Percentiles rank a stretch among this genome's conserved stretches.
Evolutionary conservation across 2,888 invertebrate genomes (phyloP).

Genomic region (Caenorhabditis sp.): DNA sequence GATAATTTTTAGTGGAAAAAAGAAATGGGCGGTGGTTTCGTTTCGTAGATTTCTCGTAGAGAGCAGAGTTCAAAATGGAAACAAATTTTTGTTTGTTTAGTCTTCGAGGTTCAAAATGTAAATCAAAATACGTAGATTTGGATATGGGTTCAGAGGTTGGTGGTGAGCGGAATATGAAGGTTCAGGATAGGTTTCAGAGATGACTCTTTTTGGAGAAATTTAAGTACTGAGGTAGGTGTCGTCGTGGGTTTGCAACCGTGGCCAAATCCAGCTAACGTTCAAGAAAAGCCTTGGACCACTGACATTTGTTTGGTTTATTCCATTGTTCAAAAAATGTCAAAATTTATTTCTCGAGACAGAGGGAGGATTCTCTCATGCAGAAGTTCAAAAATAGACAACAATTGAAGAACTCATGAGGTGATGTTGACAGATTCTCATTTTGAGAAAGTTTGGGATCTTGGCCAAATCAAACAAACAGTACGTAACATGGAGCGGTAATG

Average conservation of each 20-base stretch:
- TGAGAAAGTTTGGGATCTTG: too few relatives aligned
- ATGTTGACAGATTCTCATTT: too few relatives aligned
- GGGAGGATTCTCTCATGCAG: background rate
- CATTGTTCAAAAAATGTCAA: background rate
- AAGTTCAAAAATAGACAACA: conserved; percentile 1
- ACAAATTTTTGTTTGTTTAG: background rate
- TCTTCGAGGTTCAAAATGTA: background rate
- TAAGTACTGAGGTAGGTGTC: too few relatives aligned
- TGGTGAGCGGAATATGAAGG: too few relatives aligned
- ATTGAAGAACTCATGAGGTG: too few relatives aligned
- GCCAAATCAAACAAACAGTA: too few relatives aligned
- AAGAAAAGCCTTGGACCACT: too few relatives aligned
- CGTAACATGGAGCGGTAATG: too few relatives aligned
- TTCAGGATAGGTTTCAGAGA: background rate
- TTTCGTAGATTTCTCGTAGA: background rate
- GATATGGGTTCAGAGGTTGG: too few relatives aligned
- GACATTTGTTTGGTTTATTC: background rate
- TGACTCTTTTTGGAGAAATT: background rate
- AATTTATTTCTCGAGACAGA: background rate
- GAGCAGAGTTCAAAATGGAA: conserved; percentile 12
- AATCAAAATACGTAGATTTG: background rate
- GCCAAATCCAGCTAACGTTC: too few relatives aligned
- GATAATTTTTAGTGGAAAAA: conserved; percentile 19
- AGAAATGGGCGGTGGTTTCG: background rate
- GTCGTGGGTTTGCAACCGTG: too few relatives aligned